A percentile compares a stretch with the other conserved stretches of the same genome.
Conservation (phyloP, 2,113 vertebrate genomes). For the Galbula dea region DNA sequence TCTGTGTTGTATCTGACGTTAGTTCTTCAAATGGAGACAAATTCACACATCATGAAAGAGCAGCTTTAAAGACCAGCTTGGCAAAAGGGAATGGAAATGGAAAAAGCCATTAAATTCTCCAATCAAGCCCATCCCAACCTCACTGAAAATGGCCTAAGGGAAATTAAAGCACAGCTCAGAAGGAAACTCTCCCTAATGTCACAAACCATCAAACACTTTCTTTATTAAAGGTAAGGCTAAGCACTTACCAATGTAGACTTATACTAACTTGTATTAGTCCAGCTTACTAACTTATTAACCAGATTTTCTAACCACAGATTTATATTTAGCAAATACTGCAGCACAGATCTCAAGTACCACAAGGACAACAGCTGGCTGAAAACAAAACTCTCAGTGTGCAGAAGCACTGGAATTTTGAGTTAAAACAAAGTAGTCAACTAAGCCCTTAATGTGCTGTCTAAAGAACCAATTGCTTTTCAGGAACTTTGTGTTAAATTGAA, state of each 20-base stretch:
- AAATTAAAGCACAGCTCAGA: background rate
- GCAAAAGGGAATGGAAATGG: background rate
- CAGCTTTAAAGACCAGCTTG: constrained; percentile 39
- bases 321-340: background rate
- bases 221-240: background rate
- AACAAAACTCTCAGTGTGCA: background rate
- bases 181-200: background rate
- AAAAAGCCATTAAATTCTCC: constrained; percentile 37
- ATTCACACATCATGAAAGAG: constrained; percentile 47
- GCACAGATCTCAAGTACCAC: background rate
- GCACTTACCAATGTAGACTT: background rate
- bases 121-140: background rate
- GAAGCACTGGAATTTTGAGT: background rate
- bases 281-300: no score
- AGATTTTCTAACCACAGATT: no score
- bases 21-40: constrained; percentile 56
- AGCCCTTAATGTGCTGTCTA: background rate
- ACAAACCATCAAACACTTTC: background rate
- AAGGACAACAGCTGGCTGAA: background rate
- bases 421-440: background rate
- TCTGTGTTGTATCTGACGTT: constrained; percentile 28
- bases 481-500: background rate
- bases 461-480: background rate
- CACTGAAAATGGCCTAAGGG: background rate
- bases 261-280: background rate